Percentiles rank a stretch among this genome's conserved stretches.
Evolutionary conservation across 2,797 vertebrate species (phyloP).

Genomic region (Sebastolobus alascanus): DNA sequence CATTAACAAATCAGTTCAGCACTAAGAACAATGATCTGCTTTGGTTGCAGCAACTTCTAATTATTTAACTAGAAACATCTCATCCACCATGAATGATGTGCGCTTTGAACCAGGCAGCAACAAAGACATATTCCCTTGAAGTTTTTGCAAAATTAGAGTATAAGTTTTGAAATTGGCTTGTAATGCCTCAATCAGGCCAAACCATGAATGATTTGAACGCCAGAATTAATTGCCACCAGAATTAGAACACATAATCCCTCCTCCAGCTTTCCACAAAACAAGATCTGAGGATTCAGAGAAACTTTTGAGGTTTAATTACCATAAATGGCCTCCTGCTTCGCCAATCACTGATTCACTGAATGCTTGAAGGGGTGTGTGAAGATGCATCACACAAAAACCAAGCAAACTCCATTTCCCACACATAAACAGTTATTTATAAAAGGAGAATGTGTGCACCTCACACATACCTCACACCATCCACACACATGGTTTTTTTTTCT

Average conservation of each 20-base stretch:
- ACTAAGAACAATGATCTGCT: background rate
- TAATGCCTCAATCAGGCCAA: background rate
- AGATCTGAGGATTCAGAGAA: conserved; percentile 27
- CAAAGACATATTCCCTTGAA: background rate
- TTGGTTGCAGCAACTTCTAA: conserved; percentile 1
- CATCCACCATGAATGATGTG: conserved; percentile 8
- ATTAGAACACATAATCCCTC: conserved; percentile 38
- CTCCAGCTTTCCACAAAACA: conserved; percentile 30
- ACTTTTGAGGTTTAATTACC: conserved; percentile 23
- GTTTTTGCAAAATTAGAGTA: background rate
- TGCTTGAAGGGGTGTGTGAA: conserved; percentile 12
- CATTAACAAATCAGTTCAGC: background rate
- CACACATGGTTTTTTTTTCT: background rate
- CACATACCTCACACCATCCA: background rate
- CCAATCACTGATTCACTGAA: conserved; percentile 19
- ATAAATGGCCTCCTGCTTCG: conserved; percentile 26
- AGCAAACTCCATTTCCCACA: background rate
- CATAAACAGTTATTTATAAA: background rate
- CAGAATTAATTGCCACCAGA: background rate
- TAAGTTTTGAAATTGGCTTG: background rate
- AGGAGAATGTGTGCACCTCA: background rate
- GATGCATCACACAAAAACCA: conserved; percentile 12
- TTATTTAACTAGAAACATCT: conserved; percentile 11
- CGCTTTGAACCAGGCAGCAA: background rate
- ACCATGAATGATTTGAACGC: background rate